A percentile compares a stretch with the other conserved stretches of the same genome.
These are phyloP conservation scores for Plagodis dolabraria DNA, from an alignment of 2,888 invertebrate genomes.

Conservation along the genomic window DNA sequence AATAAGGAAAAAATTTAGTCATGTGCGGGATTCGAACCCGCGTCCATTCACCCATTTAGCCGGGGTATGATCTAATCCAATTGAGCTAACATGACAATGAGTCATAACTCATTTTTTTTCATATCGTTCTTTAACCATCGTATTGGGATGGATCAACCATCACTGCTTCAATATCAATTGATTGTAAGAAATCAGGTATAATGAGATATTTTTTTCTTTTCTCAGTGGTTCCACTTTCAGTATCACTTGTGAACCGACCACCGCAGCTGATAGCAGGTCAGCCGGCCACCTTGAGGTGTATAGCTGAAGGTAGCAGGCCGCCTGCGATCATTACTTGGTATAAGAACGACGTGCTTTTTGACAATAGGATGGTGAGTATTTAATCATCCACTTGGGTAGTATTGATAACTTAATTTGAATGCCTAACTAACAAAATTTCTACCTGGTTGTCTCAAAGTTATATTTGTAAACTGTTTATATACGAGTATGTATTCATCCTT, in stretches of 20 bases:
- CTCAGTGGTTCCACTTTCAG: slow-evolving; percentile 91
- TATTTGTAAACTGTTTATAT: no score
- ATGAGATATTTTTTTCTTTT: slow-evolving; percentile 3
- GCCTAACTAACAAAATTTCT: not conserved
- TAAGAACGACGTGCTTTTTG: slow-evolving; percentile 90
- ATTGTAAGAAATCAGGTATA: not conserved
- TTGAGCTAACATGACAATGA: no score
- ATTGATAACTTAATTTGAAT: not conserved
- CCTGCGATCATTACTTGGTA: slow-evolving; percentile 93
- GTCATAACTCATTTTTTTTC: no score
- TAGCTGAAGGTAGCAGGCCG: slow-evolving; percentile 93
- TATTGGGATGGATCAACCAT: no score
- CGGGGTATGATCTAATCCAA: no score
- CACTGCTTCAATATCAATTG: no score
- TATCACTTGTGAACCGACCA: slow-evolving; percentile 90
- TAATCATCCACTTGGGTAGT: not conserved
- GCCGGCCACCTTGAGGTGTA: slow-evolving; percentile 91
- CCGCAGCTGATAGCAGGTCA: slow-evolving; percentile 90
- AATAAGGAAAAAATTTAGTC: no score
- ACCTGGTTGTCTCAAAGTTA: no score
- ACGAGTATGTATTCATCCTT: no score
- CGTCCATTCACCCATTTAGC: no score
- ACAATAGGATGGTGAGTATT: slow-evolving; percentile 87
- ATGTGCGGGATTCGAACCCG: no score
- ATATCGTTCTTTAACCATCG: no score